Evolutionary conservation across 2,113 vertebrate species (phyloP).

Genomic region (Astur gentilis): DNA sequence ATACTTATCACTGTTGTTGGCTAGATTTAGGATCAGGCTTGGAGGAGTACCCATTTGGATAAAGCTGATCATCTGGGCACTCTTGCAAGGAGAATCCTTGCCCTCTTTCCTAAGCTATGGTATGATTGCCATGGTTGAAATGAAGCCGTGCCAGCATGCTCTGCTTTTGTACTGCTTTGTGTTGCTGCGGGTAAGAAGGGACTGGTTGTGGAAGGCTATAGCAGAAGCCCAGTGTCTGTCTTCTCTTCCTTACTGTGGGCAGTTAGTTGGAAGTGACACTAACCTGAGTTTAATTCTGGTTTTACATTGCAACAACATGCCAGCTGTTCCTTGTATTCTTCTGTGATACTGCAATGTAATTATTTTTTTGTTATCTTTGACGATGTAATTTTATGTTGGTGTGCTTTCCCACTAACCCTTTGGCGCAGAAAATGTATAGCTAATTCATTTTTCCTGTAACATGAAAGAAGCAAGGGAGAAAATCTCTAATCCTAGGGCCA

Average conservation of each 20-base stretch:
- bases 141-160: background rate
- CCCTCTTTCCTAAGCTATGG: background rate
- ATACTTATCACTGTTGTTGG: background rate
- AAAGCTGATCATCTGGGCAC: background rate
- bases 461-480: background rate
- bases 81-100: background rate
- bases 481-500: background rate
- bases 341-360: conserved; percentile 32
- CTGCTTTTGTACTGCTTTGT: background rate
- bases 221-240: background rate
- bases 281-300: conserved; percentile 67
- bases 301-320: conserved; percentile 60
- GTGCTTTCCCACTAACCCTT: conserved; percentile 20
- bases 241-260: conserved; percentile 28
- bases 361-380: conserved; percentile 61
- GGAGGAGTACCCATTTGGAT: background rate
- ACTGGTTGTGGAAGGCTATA: background rate
- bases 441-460: background rate
- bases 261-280: conserved; percentile 67
- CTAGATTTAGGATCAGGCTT: background rate
- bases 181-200: background rate
- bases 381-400: conserved; percentile 11
- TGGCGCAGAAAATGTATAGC: background rate
- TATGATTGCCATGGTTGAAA: background rate
- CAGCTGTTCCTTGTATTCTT: conserved; percentile 64